Conservation (phyloP, 1,140 invertebrate species). For the Euwallacea similis region DNA sequence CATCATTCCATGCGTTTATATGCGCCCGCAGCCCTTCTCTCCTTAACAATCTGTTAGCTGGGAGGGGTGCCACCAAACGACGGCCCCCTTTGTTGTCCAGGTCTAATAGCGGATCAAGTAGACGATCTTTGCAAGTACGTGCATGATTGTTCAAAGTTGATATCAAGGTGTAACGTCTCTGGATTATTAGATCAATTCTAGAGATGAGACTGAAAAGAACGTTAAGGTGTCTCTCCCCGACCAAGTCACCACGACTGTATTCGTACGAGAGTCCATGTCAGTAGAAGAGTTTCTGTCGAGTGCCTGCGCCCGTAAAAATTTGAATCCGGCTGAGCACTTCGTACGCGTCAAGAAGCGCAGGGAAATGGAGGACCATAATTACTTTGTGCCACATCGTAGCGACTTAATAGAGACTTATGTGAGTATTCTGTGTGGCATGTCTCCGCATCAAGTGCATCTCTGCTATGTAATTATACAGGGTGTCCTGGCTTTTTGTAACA, state of each 20-base stretch:
- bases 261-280: slow-evolving; percentile 86
- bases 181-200: slow-evolving; percentile 66
- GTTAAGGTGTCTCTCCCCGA: slow-evolving; percentile 91
- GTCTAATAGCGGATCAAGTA: slow-evolving; percentile 83
- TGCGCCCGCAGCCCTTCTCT: slow-evolving; percentile 91
- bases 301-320: slow-evolving; percentile 85
- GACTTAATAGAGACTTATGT: slow-evolving; percentile 95
- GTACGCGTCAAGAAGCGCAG: slow-evolving; percentile 91
- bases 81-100: slow-evolving; percentile 82
- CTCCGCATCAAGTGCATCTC: neutral
- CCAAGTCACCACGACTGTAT: slow-evolving; percentile 74
- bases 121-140: slow-evolving; percentile 74
- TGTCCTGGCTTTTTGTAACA: no score
- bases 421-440: slow-evolving; percentile 58
- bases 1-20: slow-evolving; percentile 96
- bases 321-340: slow-evolving; percentile 94
- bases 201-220: slow-evolving; percentile 80
- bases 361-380: slow-evolving; percentile 94
- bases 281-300: slow-evolving; percentile 93
- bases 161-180: neutral
- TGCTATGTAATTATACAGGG: no score
- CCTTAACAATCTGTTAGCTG: slow-evolving; percentile 88
- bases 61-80: slow-evolving; percentile 85
- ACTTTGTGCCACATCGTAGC: slow-evolving; percentile 89
- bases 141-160: neutral